Conservation (phyloP, 1,140 invertebrate genomes). For the Macrobrachium rosenbergii region DNA sequence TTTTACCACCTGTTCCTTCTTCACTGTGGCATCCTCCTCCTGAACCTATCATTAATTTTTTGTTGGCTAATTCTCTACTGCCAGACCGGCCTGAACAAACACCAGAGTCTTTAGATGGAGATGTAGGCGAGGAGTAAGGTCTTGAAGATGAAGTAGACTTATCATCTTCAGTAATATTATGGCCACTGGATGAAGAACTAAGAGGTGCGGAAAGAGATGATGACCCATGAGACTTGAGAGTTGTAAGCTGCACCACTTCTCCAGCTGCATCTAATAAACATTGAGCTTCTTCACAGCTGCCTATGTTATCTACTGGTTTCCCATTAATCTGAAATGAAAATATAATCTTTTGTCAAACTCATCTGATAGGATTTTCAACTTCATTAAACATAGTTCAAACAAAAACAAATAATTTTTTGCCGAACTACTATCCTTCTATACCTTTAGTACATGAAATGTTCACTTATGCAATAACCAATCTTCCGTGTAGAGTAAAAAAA, state of each 20-base stretch:
- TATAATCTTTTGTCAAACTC: background rate
- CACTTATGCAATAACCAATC: background rate
- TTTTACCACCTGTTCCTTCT: conserved; percentile 39
- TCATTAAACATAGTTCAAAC: too few relatives aligned
- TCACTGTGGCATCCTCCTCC: conserved; percentile 46
- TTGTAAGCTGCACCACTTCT: conserved; percentile 64
- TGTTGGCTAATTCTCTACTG: conserved; percentile 48
- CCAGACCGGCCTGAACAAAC: conserved; percentile 47
- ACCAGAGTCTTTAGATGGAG: conserved; percentile 48
- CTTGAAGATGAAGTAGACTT: conserved; percentile 52
- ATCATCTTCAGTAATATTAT: conserved; percentile 61
- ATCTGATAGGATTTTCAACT: too few relatives aligned
- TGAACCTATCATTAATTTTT: conserved; percentile 59
- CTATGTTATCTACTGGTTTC: conserved; percentile 59
- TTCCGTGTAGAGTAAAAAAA: too few relatives aligned
- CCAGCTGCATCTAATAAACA: conserved; percentile 61
- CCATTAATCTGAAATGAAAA: conserved; percentile 65
- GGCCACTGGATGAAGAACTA: conserved; percentile 56
- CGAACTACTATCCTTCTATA: too few relatives aligned
- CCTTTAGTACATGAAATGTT: background rate
- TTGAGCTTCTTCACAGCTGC: conserved; percentile 62
- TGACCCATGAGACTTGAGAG: conserved; percentile 62
- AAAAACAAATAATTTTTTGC: too few relatives aligned
- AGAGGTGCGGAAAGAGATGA: conserved; percentile 48
- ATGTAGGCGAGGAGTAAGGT: conserved; percentile 53